Percentiles rank a stretch among this genome's conserved stretches.
phyloP scores from a whole-genome alignment of 1,140 invertebrate genomes.

The Dufourea novaeangliae region DNA sequence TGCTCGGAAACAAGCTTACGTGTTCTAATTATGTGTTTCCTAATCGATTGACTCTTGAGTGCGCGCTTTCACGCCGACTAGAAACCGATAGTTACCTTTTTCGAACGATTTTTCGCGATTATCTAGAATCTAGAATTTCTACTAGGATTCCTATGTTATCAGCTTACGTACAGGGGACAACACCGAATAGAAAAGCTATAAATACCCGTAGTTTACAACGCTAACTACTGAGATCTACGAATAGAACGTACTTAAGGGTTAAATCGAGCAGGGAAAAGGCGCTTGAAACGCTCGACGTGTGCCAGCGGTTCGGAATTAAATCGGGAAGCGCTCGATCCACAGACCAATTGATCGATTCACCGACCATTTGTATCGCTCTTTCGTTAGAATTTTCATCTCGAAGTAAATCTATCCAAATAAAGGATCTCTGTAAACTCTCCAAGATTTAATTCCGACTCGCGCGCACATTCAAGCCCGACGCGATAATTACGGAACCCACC shows the following conservation, averaged over 20 bases:
- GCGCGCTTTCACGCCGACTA: conserved; percentile 11
- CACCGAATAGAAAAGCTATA: background rate
- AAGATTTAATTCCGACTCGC: conserved; percentile 3
- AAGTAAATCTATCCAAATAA: background rate
- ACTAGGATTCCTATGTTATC: background rate
- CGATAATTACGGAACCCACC: too few species aligned
- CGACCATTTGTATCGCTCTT: background rate
- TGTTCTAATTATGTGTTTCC: background rate
- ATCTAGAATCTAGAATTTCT: background rate
- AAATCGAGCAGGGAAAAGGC: background rate
- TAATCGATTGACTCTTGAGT: background rate
- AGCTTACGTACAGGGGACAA: background rate
- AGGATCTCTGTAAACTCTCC: background rate
- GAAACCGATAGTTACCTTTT: too few species aligned
- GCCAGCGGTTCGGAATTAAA: conserved; percentile 1
- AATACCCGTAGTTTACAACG: background rate
- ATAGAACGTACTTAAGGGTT: conserved; percentile 23
- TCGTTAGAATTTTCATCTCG: background rate
- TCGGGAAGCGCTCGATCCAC: background rate
- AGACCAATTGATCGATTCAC: background rate
- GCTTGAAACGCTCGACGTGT: background rate
- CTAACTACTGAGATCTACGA: background rate
- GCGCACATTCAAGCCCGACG: too few species aligned
- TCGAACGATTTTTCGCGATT: background rate
- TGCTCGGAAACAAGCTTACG: background rate